Evolutionary conservation across 2,113 vertebrate species (phyloP), one percentile per base, ranked within the genome.

Genomic region (Onychostruthus taczanowskii): DNA sequence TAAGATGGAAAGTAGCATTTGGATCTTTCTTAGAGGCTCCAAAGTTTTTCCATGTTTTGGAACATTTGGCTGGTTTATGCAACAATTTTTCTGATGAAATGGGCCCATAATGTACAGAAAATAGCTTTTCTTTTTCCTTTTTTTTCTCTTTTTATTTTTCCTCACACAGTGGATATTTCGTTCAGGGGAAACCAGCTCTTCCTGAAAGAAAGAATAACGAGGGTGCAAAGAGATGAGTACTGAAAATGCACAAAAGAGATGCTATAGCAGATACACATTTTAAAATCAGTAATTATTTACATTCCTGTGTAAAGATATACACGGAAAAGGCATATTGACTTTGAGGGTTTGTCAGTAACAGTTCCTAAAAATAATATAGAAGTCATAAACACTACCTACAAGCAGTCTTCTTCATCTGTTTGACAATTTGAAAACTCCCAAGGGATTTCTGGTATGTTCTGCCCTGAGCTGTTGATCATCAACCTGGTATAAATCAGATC

Each of bases 401-500:
- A 94, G 37, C 64, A 95, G 27, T 46, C 46, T 73, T 80, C 84
- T 94, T 94, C 62, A 75, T 90, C 75, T 87, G 37, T 79, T 56
- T 96, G 82, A 75, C 79, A 83, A 90, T 89, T 92, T 96, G 44
- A 63, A 86, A 86, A 80, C 52, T 83, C 89, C 72, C 66, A 90
- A 73, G 58, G 46, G 79, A 75, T 81, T 91, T 94, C 69, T 92
- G 82, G 78, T 85, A 80, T 86, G 41, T 83, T 93, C 52, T 75
- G 87, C 91, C 70, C 63, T 13, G n/a, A 92, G 93, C 66, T 94
- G 43, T 75, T 97, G 53, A 89, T 93, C 58, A 85, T 68, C 69
- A 87, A 52, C 82, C 41, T 56, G 28, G 8, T 62, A 69, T 88
- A 87, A 92, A 89, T 92, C 85, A 92, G 47, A 93, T 83, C 79